Conservation (phyloP, 1,140 invertebrate species). For the Potamilus streckersoni region DNA sequence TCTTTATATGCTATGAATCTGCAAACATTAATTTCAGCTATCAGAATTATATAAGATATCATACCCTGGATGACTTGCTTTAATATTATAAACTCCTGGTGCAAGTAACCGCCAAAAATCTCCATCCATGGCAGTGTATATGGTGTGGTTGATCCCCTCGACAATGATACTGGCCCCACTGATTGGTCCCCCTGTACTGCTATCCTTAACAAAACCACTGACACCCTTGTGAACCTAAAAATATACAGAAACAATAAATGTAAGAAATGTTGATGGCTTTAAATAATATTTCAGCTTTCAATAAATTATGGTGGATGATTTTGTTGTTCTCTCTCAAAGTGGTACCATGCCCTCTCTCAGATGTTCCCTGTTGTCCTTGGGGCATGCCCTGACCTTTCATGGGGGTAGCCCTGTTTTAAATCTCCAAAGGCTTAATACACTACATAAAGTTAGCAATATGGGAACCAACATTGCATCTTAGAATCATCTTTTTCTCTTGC, state of each 20-base stretch:
- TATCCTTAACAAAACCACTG: conserved; percentile 86
- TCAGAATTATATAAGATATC: conserved; percentile 78
- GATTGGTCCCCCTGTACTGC: conserved; percentile 78
- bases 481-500: too few species aligned
- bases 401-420: too few species aligned
- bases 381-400: too few species aligned
- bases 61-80: conserved; percentile 79
- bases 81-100: conserved; percentile 90
- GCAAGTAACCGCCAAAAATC: conserved; percentile 94
- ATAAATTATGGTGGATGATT: too few species aligned
- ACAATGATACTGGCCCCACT: conserved; percentile 81
- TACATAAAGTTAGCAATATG: too few species aligned
- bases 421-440: too few species aligned
- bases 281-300: conserved; percentile 1
- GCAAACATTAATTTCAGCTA: too few species aligned
- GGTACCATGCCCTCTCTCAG: too few species aligned
- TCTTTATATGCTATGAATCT: conserved; percentile 57
- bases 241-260: background rate
- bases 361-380: too few species aligned
- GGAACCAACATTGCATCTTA: too few species aligned
- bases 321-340: too few species aligned
- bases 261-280: background rate
- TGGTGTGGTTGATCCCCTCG: conserved; percentile 65
- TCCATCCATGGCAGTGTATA: conserved; percentile 76
- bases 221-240: conserved; percentile 84